phyloP scores from a whole-genome alignment of 2,113 vertebrate species.

The Mesitornis unicolor region DNA sequence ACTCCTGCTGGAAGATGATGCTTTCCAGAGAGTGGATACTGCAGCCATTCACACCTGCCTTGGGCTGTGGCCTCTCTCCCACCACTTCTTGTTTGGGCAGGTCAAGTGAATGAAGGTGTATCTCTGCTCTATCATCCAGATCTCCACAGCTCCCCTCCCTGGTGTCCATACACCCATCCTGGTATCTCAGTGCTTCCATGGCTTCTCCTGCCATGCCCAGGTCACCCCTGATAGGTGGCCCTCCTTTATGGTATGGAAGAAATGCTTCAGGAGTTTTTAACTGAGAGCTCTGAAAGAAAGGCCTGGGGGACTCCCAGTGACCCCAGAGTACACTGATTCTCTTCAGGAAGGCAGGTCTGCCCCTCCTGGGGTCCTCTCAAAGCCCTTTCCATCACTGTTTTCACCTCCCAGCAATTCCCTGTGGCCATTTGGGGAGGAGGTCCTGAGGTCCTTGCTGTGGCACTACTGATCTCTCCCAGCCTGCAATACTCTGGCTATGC shows the following conservation, averaged over 20 bases:
- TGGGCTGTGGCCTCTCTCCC: not conserved
- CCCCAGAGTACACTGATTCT: not conserved
- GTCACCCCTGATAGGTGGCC: not conserved
- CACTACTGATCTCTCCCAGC: not conserved
- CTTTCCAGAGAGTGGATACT: not conserved
- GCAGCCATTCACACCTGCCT: not conserved
- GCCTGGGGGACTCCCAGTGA: not conserved
- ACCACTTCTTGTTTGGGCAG: not conserved
- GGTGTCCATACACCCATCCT: not conserved
- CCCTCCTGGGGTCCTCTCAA: not conserved
- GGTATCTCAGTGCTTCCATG: not conserved
- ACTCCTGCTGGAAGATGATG: accelerated
- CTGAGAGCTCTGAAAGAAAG: not conserved
- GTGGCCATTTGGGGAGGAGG: not conserved
- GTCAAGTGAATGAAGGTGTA: accelerated
- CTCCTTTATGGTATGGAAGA: not conserved
- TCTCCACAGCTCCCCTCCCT: not conserved
- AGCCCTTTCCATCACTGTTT: not conserved
- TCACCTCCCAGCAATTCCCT: not conserved
- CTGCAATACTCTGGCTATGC: accelerated
- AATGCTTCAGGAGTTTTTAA: not conserved
- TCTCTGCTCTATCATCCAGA: not conserved
- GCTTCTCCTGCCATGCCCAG: not conserved
- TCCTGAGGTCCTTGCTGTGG: not conserved
- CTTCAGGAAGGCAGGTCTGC: not conserved